phyloP scores from a whole-genome alignment of 2,797 vertebrate species.

The Champsocephalus gunnari region DNA sequence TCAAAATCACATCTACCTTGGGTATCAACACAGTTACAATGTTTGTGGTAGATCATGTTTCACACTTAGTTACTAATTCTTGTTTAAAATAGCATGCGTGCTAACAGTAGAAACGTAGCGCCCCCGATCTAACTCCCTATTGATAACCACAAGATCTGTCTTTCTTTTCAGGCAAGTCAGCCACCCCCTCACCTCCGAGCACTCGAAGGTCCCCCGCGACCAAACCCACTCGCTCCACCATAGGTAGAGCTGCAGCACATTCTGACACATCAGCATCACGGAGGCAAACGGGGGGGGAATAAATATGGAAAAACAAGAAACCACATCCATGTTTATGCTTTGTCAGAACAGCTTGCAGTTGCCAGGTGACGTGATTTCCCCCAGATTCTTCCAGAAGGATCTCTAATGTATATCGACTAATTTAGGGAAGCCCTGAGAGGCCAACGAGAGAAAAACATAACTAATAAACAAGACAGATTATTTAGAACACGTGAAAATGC shows the following conservation, averaged over 20 bases:
- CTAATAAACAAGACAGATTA: too few species aligned
- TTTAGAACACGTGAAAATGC: too few species aligned
- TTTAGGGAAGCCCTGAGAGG: neutral
- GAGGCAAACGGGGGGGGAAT: neutral
- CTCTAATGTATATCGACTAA: neutral
- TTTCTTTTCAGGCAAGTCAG: conserved; percentile 86
- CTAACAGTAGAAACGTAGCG: conserved; percentile 64
- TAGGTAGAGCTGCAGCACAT: conserved; percentile 76
- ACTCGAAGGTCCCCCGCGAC: conserved; percentile 77
- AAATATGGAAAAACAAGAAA: neutral
- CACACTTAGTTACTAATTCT: conserved; percentile 55
- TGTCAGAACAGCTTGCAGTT: neutral
- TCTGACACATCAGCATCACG: conserved; percentile 45
- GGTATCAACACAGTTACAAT: neutral
- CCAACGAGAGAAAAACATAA: neutral
- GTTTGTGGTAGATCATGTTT: conserved; percentile 6
- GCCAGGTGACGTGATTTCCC: neutral
- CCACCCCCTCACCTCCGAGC: conserved; percentile 80
- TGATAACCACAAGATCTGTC: conserved; percentile 76
- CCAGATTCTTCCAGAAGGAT: neutral
- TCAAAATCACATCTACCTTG: conserved; percentile 1
- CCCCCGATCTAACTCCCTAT: conserved; percentile 2
- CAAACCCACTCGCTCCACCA: conserved; percentile 81
- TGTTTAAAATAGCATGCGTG: conserved; percentile 40
- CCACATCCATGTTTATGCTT: neutral